These are phyloP conservation scores for Leistus spinibarbis DNA, from an alignment of 2,888 invertebrate species.

Conservation along the genomic window DNA sequence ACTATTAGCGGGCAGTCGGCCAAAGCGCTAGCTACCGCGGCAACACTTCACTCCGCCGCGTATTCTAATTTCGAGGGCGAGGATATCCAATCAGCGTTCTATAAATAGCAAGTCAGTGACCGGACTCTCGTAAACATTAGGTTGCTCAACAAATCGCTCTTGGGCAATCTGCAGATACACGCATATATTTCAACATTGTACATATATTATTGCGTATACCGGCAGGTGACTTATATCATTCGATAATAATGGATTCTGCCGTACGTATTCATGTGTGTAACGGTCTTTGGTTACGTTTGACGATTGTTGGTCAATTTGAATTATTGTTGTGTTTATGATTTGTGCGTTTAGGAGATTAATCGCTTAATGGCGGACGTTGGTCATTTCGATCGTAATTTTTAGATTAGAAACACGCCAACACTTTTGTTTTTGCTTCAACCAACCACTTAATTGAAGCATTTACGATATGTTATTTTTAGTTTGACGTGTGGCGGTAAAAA, in stretches of 20 bases:
- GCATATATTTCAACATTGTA: neutral
- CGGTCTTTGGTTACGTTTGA: neutral
- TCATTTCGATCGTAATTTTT: no score
- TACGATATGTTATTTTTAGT: no score
- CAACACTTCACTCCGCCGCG: constrained; percentile 8
- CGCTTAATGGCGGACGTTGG: no score
- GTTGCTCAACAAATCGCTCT: constrained; percentile 13
- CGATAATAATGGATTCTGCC: neutral
- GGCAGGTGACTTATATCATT: constrained; percentile 9
- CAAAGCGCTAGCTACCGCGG: neutral
- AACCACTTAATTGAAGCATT: no score
- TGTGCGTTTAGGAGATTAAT: no score
- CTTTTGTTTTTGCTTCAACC: no score
- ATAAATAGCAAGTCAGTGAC: constrained; percentile 38
- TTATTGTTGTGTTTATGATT: neutral
- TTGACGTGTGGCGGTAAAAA: no score
- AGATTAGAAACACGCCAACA: no score
- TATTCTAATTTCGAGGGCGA: constrained; percentile 35
- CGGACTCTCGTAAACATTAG: constrained; percentile 30
- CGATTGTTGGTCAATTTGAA: neutral
- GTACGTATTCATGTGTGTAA: neutral
- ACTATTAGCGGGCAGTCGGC: neutral
- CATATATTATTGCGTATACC: neutral
- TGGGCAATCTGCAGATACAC: neutral
- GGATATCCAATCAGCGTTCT: constrained; percentile 29